Conservation (phyloP, 1,140 invertebrate genomes). For the Drosophila serrata region DNA sequence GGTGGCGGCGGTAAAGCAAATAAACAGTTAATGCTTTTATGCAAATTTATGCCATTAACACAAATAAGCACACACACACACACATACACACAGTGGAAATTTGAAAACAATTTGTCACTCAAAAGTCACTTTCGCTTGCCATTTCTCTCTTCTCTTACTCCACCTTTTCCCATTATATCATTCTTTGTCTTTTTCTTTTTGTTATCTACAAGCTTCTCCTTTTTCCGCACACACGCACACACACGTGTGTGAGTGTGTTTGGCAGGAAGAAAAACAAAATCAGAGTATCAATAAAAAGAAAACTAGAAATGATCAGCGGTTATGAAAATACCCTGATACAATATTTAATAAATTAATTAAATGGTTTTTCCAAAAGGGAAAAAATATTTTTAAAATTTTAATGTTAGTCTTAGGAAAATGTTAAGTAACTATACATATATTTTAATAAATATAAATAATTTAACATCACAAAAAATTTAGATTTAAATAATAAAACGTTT, state of each 20-base stretch:
- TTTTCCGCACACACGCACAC: slow-evolving; percentile 22
- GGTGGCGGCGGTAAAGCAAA: slow-evolving; percentile 68
- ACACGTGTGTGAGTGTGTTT: slow-evolving; percentile 28
- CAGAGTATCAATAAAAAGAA: slow-evolving; percentile 51
- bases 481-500: no score
- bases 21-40: slow-evolving; percentile 84
- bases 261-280: slow-evolving; percentile 58
- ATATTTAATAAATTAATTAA: no score
- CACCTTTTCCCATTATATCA: slow-evolving; percentile 3
- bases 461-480: no score
- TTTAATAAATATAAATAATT: not conserved
- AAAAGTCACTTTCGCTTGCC: slow-evolving; percentile 74
- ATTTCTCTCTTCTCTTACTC: slow-evolving; percentile 12
- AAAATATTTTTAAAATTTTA: not conserved
- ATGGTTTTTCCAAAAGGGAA: not conserved
- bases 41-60: slow-evolving; percentile 84
- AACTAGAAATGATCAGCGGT: not conserved
- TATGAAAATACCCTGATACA: no score
- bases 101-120: slow-evolving; percentile 84
- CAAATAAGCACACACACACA: slow-evolving; percentile 63
- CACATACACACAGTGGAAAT: slow-evolving; percentile 52
- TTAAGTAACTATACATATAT: not conserved
- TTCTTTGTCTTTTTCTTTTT: slow-evolving; percentile 21
- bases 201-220: slow-evolving; percentile 21
- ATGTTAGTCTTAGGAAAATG: not conserved